A percentile compares a stretch with the other conserved stretches of the same genome.
Conservation (phyloP, 2,797 vertebrate genomes). For the Intellagama lesueurii region DNA sequence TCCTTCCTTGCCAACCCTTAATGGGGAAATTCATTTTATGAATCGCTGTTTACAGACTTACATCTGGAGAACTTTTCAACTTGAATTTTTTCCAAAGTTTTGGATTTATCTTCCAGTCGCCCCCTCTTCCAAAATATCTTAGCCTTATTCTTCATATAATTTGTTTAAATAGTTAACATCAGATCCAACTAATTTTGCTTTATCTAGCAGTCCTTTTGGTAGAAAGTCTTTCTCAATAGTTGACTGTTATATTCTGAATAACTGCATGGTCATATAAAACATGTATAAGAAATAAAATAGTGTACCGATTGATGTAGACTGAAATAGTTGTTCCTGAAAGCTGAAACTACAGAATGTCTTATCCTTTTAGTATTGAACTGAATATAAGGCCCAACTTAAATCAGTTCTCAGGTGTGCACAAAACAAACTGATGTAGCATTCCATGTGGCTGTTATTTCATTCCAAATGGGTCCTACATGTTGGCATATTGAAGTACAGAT, state of each 20-base stretch:
- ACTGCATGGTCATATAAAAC: slow-evolving; percentile 36
- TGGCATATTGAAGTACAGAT: not conserved
- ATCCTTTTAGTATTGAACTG: not conserved
- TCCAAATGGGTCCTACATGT: too few species aligned
- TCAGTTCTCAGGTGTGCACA: not conserved
- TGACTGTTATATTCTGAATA: slow-evolving; percentile 22
- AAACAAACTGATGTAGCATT: not conserved
- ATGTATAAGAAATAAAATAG: not conserved
- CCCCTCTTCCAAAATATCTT: slow-evolving; percentile 61
- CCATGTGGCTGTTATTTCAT: not conserved
- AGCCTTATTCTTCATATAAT: slow-evolving; percentile 64
- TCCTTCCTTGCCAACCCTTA: slow-evolving; percentile 77
- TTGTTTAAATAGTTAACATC: slow-evolving; percentile 70
- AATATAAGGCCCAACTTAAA: not conserved
- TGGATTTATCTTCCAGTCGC: slow-evolving; percentile 74
- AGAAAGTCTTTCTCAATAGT: slow-evolving; percentile 32
- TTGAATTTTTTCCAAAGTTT: slow-evolving; percentile 76
- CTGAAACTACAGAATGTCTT: not conserved
- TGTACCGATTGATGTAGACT: not conserved
- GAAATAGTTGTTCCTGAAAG: not conserved
- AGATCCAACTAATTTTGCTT: slow-evolving; percentile 55
- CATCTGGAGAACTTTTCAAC: slow-evolving; percentile 83
- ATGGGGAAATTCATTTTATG: slow-evolving; percentile 76
- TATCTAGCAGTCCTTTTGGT: slow-evolving; percentile 54
- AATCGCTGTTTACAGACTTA: slow-evolving; percentile 82